These are phyloP conservation scores for Notiomystis cincta DNA, from an alignment of 2,113 vertebrate genomes.

Conservation along the genomic window DNA sequence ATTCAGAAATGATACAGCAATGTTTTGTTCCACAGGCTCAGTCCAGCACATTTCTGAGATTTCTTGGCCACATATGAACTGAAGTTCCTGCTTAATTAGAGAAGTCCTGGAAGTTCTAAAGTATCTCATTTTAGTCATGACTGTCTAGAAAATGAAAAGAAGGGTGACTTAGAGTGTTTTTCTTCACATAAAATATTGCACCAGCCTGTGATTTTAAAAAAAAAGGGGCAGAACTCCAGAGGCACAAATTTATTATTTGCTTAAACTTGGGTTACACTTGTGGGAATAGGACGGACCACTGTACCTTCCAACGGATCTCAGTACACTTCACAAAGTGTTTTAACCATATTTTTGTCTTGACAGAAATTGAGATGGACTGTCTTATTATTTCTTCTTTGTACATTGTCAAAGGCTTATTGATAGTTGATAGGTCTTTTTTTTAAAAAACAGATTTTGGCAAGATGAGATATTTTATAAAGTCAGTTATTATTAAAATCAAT, in stretches of 20 bases:
- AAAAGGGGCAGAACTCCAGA: background rate
- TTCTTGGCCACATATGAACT: background rate
- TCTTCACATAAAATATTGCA: background rate
- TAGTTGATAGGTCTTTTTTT: background rate
- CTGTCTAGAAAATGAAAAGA: background rate
- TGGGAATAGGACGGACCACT: background rate
- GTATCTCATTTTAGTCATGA: background rate
- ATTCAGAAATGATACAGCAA: background rate
- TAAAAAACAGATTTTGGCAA: background rate
- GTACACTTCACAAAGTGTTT: background rate
- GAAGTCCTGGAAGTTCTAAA: background rate
- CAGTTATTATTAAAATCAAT: background rate
- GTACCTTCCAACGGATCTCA: background rate
- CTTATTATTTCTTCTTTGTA: background rate
- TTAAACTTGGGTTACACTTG: background rate
- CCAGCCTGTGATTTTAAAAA: background rate
- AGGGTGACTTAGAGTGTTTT: background rate
- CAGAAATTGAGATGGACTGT: background rate
- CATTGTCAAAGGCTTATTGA: background rate
- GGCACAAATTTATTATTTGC: background rate
- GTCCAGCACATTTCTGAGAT: background rate
- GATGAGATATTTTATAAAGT: background rate
- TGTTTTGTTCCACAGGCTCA: background rate
- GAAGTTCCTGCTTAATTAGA: background rate
- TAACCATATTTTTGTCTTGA: background rate